Conservation (phyloP, 2,797 vertebrate genomes). For the Poecilia velifera region DNA sequence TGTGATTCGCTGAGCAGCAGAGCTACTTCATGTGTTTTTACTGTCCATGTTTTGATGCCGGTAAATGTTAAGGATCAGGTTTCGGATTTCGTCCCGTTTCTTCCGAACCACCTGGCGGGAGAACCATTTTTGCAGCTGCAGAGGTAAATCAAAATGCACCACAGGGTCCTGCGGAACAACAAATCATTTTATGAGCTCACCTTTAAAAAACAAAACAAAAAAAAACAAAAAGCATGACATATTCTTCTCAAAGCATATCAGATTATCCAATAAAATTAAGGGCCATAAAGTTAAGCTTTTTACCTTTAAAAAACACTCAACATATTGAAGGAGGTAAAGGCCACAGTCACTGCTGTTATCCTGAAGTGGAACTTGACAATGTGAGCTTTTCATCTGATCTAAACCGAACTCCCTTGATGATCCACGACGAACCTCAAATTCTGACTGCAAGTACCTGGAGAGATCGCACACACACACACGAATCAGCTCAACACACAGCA, state of each 20-base stretch:
- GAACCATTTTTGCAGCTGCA: slow-evolving; percentile 91
- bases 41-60: slow-evolving; percentile 83
- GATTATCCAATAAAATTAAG: neutral
- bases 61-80: slow-evolving; percentile 91
- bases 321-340: slow-evolving; percentile 94
- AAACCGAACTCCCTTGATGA: slow-evolving; percentile 84
- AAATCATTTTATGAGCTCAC: neutral
- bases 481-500: neutral
- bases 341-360: slow-evolving; percentile 97
- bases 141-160: slow-evolving; percentile 90
- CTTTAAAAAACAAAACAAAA: slow-evolving; percentile 14
- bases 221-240: neutral
- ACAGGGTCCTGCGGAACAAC: slow-evolving; percentile 86
- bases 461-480: slow-evolving; percentile 32
- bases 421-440: slow-evolving; percentile 90
- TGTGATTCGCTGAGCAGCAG: slow-evolving; percentile 15
- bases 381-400: slow-evolving; percentile 85
- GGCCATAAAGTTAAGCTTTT: neutral
- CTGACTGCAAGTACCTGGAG: slow-evolving; percentile 91
- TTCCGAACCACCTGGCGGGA: slow-evolving; percentile 88
- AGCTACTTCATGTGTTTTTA: slow-evolving; percentile 16
- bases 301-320: slow-evolving; percentile 94
- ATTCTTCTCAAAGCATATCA: neutral
- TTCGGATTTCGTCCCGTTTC: slow-evolving; percentile 93
- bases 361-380: slow-evolving; percentile 93